A percentile compares a stretch with the other conserved stretches of the same genome.
phyloP scores from a whole-genome alignment of 1,140 invertebrate species.

The Pseudomyrmex dendroicus region DNA sequence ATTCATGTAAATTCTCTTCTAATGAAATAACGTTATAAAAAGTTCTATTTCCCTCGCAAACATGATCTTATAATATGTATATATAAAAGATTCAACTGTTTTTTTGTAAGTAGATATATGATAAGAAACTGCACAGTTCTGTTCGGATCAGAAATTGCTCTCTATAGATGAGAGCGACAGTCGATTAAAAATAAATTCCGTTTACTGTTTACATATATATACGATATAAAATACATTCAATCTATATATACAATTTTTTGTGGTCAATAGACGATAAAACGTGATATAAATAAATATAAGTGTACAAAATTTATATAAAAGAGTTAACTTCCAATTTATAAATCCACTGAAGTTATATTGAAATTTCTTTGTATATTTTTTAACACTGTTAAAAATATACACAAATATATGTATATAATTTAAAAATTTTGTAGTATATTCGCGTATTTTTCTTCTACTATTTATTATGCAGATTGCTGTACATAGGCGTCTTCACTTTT shows the following conservation, averaged over 20 bases:
- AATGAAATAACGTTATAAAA: too few species aligned
- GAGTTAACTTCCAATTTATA: slow-evolving; percentile 22
- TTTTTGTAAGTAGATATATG: not conserved
- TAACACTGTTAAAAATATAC: slow-evolving; percentile 28
- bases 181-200: too few species aligned
- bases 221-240: slow-evolving; percentile 30
- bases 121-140: too few species aligned
- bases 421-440: slow-evolving; percentile 5
- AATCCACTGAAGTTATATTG: slow-evolving; percentile 28
- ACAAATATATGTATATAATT: slow-evolving; percentile 21
- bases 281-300: slow-evolving; percentile 50
- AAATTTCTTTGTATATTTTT: not conserved
- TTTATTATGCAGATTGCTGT: not conserved
- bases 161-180: too few species aligned
- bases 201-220: too few species aligned
- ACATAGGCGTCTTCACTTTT: not conserved
- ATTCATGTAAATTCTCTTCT: too few species aligned
- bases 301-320: slow-evolving; percentile 57
- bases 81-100: too few species aligned
- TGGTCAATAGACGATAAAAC: slow-evolving; percentile 46
- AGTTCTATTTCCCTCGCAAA: too few species aligned
- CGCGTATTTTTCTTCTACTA: not conserved
- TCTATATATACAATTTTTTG: slow-evolving; percentile 41
- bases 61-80: too few species aligned
- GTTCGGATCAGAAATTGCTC: too few species aligned